phyloP scores from a whole-genome alignment of 1,140 invertebrate genomes.

The Hestina assimilis region DNA sequence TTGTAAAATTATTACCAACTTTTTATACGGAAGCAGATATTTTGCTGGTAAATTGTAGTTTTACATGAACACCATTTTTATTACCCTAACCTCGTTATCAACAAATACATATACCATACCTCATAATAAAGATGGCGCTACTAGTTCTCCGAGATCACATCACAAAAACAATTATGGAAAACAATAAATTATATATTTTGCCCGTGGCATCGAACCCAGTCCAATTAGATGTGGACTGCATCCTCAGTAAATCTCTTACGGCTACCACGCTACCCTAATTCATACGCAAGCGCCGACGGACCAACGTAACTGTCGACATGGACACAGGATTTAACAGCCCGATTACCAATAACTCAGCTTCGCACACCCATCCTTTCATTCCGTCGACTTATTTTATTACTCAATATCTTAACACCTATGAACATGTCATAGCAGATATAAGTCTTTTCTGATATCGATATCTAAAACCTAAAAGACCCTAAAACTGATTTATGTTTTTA shows the following conservation, averaged over 20 bases:
- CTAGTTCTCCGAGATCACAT: slow-evolving; percentile 33
- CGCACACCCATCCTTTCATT: slow-evolving; percentile 29
- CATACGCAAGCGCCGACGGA: slow-evolving; percentile 61
- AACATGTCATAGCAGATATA: no score
- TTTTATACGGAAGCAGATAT: slow-evolving; percentile 18
- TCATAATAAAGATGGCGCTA: slow-evolving; percentile 46
- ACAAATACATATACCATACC: no score
- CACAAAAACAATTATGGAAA: slow-evolving; percentile 70
- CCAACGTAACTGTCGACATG: slow-evolving; percentile 56
- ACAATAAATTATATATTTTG: slow-evolving; percentile 68
- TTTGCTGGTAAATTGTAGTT: slow-evolving; percentile 12
- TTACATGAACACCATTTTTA: slow-evolving; percentile 20
- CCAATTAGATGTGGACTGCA: slow-evolving; percentile 64
- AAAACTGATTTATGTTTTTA: no score
- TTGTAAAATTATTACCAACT: slow-evolving; percentile 22
- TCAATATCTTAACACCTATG: background rate
- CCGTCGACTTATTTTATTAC: background rate
- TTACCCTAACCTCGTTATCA: background rate
- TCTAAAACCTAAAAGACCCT: no score
- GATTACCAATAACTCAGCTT: slow-evolving; percentile 51
- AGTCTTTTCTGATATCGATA: no score
- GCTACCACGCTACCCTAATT: slow-evolving; percentile 76
- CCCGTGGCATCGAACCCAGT: slow-evolving; percentile 61
- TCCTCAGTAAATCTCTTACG: slow-evolving; percentile 68
- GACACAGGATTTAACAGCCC: slow-evolving; percentile 57